Base-by-base conservation (phyloP, 2,888 invertebrate species). In the Zygaena filipendulae region DNA sequence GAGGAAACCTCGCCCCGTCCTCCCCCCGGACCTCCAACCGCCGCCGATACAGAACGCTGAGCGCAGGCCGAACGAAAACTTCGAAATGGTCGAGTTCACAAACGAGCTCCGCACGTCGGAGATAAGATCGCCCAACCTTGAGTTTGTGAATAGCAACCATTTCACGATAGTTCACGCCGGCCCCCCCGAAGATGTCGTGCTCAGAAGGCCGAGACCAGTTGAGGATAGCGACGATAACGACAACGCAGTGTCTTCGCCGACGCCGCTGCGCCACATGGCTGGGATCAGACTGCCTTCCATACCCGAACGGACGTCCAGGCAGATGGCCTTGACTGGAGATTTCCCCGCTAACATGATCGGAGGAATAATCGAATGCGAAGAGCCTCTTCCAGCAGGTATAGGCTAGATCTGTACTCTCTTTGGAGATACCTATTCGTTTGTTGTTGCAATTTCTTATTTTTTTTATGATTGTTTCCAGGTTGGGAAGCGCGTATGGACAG, bases 401-500 rank as follows among this genome's bases (percentile, higher is more conserved):
- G n/a, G n/a, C n/a, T n/a, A n/a, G n/a, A n/a, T n/a, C n/a, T n/a
- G n/a, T n/a, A n/a, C n/a, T n/a, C n/a, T n/a, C n/a, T n/a, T n/a
- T n/a, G n/a, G n/a, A n/a, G 63, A 30, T 13, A 21, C n/a, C n/a
- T 45, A 25, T 11, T 16, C 10, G 21, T 18, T 34, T 30, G 23
- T 20, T 29, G 24, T 21, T 30, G 11, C 23, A 19, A 3, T n/a
- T 27, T 20, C n/a, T 11, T n/a, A 19, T 11, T 20, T 16, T 4
- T 6, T 16, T 16, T 16, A 6, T 16, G 4, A 16, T 16, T 16
- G 16, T 16, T 57, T 75, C 9, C 77, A 87, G 96, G 95, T 13
- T 98, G 97, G 97, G 97, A 98, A 72, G 96, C 97, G 0, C 86
- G 97, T 33, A 92, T 97, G 81, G 98, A 98, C 63, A 93, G 92